Percentiles rank a stretch among this genome's conserved stretches.
Evolutionary conservation across 2,797 vertebrate species (phyloP).

Genomic region (Acipenser ruthenus): DNA sequence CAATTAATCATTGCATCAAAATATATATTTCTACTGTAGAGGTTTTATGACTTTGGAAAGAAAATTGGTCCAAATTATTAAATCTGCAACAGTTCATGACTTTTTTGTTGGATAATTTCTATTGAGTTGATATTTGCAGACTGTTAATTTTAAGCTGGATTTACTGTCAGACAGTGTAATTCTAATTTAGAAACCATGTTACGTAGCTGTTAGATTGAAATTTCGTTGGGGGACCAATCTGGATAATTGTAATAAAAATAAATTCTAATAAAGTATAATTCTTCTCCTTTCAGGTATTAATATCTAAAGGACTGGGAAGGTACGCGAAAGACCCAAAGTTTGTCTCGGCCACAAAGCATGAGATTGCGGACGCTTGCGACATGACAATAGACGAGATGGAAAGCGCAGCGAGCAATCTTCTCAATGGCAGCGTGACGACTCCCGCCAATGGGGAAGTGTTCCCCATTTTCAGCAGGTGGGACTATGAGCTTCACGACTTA

Average conservation of each 20-base stretch:
- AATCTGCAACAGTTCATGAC: too few relatives aligned
- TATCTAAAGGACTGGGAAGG: constrained; percentile 92
- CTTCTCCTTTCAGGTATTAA: constrained; percentile 75
- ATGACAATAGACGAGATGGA: constrained; percentile 99
- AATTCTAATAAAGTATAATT: background rate
- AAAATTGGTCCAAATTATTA: too few relatives aligned
- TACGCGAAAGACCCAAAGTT: constrained; percentile 96
- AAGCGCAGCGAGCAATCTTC: constrained; percentile 90
- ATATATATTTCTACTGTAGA: too few relatives aligned
- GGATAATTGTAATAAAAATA: background rate
- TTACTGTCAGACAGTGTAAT: too few relatives aligned
- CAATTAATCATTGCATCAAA: background rate
- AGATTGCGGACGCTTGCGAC: constrained; percentile 95
- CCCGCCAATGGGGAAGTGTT: constrained; percentile 73
- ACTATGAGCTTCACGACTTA: constrained; percentile 70
- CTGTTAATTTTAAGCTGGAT: too few relatives aligned
- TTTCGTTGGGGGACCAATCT: too few relatives aligned
- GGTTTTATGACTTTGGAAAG: too few relatives aligned
- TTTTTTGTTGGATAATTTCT: too few relatives aligned
- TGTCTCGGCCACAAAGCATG: constrained; percentile 91
- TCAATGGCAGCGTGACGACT: constrained; percentile 74
- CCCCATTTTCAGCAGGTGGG: constrained; percentile 65
- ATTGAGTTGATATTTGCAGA: too few relatives aligned
- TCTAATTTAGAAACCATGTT: too few relatives aligned
- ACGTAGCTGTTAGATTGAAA: too few relatives aligned